phyloP scores from a whole-genome alignment of 2,113 vertebrate genomes.

The Pituophis catenifer region DNA sequence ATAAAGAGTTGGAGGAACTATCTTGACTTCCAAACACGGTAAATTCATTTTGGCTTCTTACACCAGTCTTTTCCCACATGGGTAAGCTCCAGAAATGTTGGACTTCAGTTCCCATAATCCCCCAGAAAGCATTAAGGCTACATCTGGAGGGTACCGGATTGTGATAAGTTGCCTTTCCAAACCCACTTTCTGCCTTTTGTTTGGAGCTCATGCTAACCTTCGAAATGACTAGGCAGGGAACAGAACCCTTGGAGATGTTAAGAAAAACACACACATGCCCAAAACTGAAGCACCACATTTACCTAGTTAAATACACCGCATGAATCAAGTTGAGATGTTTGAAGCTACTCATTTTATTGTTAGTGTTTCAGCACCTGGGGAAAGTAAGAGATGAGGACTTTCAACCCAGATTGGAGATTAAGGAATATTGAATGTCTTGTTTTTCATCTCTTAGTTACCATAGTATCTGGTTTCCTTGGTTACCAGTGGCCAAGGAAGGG shows the following conservation, averaged over 20 bases:
- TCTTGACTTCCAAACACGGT: not conserved
- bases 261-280: not conserved
- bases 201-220: not conserved
- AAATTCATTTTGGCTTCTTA: not conserved
- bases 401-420: constrained; percentile 35
- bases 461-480: constrained; percentile 77
- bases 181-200: not conserved
- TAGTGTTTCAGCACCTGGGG: constrained; percentile 34
- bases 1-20: not conserved
- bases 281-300: constrained; percentile 30
- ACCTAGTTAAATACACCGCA: constrained; percentile 12
- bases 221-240: constrained; percentile 28
- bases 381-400: constrained; percentile 48
- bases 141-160: not conserved
- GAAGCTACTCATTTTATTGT: constrained; percentile 29
- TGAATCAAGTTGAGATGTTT: constrained; percentile 24
- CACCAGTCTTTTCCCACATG: not conserved
- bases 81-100: not conserved
- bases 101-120: not conserved
- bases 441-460: constrained; percentile 69
- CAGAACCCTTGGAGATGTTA: constrained; percentile 1
- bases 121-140: not conserved
- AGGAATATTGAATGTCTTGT: constrained; percentile 45
- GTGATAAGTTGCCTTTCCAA: not conserved
- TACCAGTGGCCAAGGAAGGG: constrained; percentile 72